phyloP scores from a whole-genome alignment of 2,888 invertebrate species.

The Abrostola tripartita region DNA sequence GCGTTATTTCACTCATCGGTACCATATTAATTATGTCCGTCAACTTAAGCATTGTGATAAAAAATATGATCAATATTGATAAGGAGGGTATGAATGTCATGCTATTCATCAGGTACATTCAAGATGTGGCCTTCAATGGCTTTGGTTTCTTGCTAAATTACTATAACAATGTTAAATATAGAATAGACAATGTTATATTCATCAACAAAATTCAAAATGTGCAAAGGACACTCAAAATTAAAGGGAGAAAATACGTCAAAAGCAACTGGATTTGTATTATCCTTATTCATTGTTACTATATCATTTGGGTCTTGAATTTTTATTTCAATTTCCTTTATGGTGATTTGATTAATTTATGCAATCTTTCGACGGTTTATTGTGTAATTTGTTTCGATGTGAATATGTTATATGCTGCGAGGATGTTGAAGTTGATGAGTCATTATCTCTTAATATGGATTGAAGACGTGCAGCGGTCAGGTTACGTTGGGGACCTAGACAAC shows the following conservation, averaged over 20 bases:
- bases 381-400: constrained; percentile 16
- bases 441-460: background rate
- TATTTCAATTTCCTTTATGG: background rate
- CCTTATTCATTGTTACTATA: background rate
- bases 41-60: no score
- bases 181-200: background rate
- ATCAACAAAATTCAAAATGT: background rate
- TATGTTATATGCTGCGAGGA: constrained; percentile 11
- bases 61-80: background rate
- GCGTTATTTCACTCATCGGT: background rate
- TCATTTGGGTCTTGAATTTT: constrained; percentile 4
- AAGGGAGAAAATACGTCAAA: background rate
- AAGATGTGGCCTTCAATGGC: background rate
- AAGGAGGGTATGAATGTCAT: background rate
- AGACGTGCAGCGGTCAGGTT: background rate
- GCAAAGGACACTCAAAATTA: background rate
- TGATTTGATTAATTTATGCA: background rate
- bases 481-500: background rate
- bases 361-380: background rate
- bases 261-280: background rate
- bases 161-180: background rate
- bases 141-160: background rate
- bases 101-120: background rate
- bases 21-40: background rate
- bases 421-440: background rate